Percentiles rank a stretch among this genome's conserved stretches.
phyloP scores from a whole-genome alignment of 2,113 vertebrate species.

The Felis chaus region DNA sequence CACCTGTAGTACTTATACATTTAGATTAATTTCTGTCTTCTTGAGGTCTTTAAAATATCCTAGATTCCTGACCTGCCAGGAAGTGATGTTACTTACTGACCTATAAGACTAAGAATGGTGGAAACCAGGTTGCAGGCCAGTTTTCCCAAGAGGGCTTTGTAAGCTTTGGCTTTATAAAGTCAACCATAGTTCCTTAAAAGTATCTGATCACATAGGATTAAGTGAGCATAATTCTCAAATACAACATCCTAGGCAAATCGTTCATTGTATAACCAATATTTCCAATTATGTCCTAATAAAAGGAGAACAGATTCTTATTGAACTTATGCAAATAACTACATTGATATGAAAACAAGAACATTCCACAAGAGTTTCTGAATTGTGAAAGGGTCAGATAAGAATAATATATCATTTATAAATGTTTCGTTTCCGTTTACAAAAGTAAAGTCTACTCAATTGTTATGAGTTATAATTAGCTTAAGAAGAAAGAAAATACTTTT shows the following conservation, averaged over 20 bases:
- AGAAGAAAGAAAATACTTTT: neutral
- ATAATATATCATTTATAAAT: neutral
- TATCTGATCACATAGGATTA: neutral
- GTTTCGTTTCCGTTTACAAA: conserved; percentile 21
- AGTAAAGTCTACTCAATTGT: neutral
- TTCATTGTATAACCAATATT: neutral
- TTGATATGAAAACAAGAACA: neutral
- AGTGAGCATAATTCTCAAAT: conserved; percentile 18
- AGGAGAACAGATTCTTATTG: neutral
- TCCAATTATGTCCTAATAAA: neutral
- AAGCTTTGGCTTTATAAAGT: conserved; percentile 22
- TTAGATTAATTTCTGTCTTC: neutral
- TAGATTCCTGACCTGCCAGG: neutral
- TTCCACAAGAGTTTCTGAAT: conserved; percentile 13
- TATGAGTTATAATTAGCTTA: neutral
- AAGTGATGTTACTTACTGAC: neutral
- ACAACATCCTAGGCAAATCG: neutral
- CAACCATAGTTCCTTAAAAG: neutral
- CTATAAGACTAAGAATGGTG: neutral
- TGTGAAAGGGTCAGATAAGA: conserved; percentile 4
- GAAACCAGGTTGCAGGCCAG: neutral
- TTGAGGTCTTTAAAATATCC: neutral
- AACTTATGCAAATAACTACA: neutral
- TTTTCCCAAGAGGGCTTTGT: neutral
- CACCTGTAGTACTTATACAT: neutral